phyloP scores from a whole-genome alignment of 92 coral and sea anemone genomes.

The Paragorgia papillata region DNA sequence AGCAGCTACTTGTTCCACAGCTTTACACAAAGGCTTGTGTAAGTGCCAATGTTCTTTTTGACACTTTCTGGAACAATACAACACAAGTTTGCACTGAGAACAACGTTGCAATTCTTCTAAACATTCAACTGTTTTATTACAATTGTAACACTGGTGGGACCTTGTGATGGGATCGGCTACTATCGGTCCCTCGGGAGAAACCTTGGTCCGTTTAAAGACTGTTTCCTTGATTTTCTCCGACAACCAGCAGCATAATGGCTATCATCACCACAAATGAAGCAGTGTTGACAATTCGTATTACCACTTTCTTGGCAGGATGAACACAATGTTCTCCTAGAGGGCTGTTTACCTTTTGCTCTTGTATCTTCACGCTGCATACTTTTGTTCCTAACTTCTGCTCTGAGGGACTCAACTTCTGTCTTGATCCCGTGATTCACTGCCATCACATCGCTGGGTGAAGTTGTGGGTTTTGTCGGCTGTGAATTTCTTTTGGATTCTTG shows the following conservation, averaged over 20 bases:
- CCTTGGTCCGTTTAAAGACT: conserved; percentile 18
- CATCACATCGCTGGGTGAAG: no score
- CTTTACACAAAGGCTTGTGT: conserved; percentile 64
- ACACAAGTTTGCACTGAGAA: conserved; percentile 61
- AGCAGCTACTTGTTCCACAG: conserved; percentile 47
- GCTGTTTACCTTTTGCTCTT: no score
- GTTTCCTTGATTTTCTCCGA: no score
- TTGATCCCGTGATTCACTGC: no score
- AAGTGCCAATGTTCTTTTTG: conserved; percentile 64
- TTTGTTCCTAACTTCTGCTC: no score
- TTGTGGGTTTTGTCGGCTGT: no score
- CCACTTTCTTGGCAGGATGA: conserved; percentile 25
- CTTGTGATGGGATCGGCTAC: neutral
- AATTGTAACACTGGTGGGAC: conserved; percentile 20
- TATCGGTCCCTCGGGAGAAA: conserved; percentile 16
- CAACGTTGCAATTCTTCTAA: conserved; percentile 23
- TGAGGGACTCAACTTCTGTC: no score
- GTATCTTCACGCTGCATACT: no score
- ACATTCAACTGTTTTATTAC: neutral
- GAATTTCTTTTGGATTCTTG: no score
- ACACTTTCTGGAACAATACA: conserved; percentile 60
- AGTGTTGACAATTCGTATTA: conserved; percentile 52
- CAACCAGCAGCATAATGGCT: conserved; percentile 48
- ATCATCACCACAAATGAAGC: conserved; percentile 52
- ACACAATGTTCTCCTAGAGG: no score